Percentiles rank a stretch among this genome's conserved stretches.
Conservation (phyloP, 2,113 vertebrate species). For the Turnix velox region DNA sequence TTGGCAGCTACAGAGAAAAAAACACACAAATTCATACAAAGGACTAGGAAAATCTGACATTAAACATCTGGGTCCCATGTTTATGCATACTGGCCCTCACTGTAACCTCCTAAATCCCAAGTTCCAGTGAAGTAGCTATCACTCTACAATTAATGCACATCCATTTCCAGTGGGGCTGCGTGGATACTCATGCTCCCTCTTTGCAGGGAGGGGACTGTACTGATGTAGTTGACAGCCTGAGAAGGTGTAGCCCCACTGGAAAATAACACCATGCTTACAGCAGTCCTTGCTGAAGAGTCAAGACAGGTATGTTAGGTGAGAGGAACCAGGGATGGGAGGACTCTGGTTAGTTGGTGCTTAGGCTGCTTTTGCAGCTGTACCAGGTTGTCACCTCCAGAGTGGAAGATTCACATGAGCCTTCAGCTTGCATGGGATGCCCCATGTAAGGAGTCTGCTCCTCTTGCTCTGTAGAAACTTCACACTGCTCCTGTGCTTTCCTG, state of each 20-base stretch:
- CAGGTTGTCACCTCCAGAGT: background rate
- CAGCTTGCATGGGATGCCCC: accelerated
- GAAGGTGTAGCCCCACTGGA: background rate
- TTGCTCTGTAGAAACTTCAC: background rate
- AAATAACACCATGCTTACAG: background rate
- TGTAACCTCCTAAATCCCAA: background rate
- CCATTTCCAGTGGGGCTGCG: background rate
- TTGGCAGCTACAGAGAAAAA: constrained; percentile 61
- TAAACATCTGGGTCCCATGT: background rate
- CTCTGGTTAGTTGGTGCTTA: background rate
- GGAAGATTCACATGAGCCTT: background rate
- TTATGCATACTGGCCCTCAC: background rate
- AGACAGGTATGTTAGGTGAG: background rate
- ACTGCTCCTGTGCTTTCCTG: background rate
- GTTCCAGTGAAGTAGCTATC: background rate
- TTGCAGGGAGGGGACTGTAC: background rate
- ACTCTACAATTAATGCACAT: background rate
- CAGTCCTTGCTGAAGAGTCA: background rate
- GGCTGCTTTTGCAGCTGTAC: background rate
- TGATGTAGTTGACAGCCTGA: background rate
- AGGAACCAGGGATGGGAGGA: background rate
- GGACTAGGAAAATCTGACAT: background rate
- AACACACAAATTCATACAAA: background rate
- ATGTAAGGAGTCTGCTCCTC: background rate
- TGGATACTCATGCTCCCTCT: background rate